Evolutionary conservation across 2,113 vertebrate species (phyloP).

Genomic region (Brachypteracias leptosomus): DNA sequence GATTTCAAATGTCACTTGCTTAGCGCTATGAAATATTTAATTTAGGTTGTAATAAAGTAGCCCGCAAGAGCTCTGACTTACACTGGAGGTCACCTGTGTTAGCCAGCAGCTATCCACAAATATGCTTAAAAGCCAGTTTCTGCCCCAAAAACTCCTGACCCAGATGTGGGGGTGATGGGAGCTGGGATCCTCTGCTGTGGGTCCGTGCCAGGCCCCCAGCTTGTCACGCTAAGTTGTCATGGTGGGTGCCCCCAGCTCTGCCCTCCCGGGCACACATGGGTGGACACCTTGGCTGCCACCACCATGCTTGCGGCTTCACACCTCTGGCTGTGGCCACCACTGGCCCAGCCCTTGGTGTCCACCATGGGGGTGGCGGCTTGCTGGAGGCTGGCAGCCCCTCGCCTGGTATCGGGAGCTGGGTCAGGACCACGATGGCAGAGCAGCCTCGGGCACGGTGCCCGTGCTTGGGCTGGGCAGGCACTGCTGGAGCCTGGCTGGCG

Average conservation of each 20-base stretch:
- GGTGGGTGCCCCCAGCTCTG: not conserved
- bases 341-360: rapidly evolving
- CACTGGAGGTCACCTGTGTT: not conserved
- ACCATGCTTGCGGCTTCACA: rapidly evolving
- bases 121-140: rapidly evolving
- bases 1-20: slow-evolving; percentile 54
- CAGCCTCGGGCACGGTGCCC: not conserved
- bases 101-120: not conserved
- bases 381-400: not conserved
- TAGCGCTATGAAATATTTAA: slow-evolving; percentile 52
- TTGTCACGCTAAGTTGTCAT: rapidly evolving
- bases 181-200: not conserved
- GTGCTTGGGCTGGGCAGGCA: not conserved
- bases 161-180: rapidly evolving
- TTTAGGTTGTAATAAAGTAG: slow-evolving; percentile 20
- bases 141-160: not conserved
- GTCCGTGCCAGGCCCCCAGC: not conserved
- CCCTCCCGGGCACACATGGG: rapidly evolving
- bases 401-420: not conserved
- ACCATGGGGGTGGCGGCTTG: not conserved
- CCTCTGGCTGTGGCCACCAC: rapidly evolving
- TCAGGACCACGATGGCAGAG: not conserved
- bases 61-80: not conserved
- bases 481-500: not conserved
- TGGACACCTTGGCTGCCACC: rapidly evolving